phyloP scores from a whole-genome alignment of 1,140 invertebrate species.

The Mizuhopecten yessoensis region DNA sequence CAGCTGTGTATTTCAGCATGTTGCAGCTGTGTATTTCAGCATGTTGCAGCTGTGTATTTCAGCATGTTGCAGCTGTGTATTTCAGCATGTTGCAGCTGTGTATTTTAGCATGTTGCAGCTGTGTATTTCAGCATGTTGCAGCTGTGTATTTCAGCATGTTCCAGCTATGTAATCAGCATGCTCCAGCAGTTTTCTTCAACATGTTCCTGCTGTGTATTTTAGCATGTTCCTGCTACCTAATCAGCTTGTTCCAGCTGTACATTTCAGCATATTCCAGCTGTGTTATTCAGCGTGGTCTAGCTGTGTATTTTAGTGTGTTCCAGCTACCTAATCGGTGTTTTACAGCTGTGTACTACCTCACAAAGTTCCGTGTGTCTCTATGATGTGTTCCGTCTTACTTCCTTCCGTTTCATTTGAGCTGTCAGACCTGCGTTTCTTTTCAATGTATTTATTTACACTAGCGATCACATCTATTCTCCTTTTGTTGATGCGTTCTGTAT shows the following conservation, averaged over 20 bases:
- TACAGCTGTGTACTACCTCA: neutral
- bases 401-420: neutral
- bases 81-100: neutral
- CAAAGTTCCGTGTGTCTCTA: neutral
- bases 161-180: no score
- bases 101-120: neutral
- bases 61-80: neutral
- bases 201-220: no score
- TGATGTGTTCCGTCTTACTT: neutral
- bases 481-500: conserved; percentile 54
- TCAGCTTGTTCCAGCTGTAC: no score
- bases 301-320: neutral
- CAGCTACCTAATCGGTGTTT: no score
- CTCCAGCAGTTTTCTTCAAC: no score
- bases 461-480: conserved; percentile 35
- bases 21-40: neutral
- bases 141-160: neutral
- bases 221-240: no score
- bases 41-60: neutral
- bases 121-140: neutral
- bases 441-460: neutral
- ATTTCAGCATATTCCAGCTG: no score
- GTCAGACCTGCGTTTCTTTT: neutral
- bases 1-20: neutral
- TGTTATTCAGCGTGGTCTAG: no score